A percentile compares a stretch with the other conserved stretches of the same genome.
phyloP scores from a whole-genome alignment of 2,888 invertebrate species.

The Nomada ferruginata region DNA sequence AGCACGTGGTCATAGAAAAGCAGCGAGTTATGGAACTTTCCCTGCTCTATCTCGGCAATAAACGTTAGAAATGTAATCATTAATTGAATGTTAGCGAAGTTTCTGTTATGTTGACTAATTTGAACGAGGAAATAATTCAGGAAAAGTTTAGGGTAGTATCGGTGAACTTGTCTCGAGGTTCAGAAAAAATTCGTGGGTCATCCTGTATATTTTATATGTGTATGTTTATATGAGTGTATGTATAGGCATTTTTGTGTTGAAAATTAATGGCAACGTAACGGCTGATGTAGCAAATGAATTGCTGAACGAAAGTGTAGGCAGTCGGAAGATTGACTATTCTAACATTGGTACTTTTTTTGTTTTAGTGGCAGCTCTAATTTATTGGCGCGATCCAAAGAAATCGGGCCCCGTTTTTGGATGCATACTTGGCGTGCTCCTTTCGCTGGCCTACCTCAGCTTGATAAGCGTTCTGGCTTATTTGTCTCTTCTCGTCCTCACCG shows the following conservation, averaged over 20 bases:
- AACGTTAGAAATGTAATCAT: not conserved
- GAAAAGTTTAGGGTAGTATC: not conserved
- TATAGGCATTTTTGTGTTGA: not conserved
- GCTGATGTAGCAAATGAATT: not conserved
- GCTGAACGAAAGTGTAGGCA: not conserved
- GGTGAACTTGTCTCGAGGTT: constrained; percentile 35
- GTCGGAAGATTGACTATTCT: not conserved
- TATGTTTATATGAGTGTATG: not conserved
- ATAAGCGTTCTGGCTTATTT: constrained; percentile 98
- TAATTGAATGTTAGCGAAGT: not conserved
- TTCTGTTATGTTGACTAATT: constrained; percentile 1
- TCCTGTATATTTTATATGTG: not conserved
- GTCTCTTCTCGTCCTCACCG: constrained; percentile 93
- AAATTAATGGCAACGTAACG: not conserved
- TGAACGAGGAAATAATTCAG: not conserved
- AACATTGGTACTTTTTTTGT: constrained; percentile 70
- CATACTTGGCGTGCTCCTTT: constrained; percentile 94
- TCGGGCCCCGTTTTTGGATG: constrained; percentile 97
- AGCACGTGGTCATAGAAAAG: constrained; percentile 24
- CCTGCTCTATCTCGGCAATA: not conserved
- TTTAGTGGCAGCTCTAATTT: constrained; percentile 97
- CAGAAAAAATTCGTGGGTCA: not conserved
- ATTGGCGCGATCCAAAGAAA: constrained; percentile 98
- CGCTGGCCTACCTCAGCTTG: constrained; percentile 97
- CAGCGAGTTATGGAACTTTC: not conserved